These are phyloP conservation scores for Argynnis bischoffii DNA, from an alignment of 2,888 invertebrate species.

Conservation along the genomic window DNA sequence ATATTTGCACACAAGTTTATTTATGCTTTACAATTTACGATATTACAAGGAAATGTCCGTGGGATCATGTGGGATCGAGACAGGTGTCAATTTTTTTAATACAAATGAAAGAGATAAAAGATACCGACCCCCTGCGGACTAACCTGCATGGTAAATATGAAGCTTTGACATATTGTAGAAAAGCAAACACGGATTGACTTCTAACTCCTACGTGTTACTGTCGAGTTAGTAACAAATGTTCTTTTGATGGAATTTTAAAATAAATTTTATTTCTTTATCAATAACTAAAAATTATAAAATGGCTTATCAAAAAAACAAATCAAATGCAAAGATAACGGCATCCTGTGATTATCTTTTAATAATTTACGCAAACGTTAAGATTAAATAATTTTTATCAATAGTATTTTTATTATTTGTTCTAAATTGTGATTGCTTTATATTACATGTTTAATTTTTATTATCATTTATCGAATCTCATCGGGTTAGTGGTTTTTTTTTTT, in stretches of 20 bases:
- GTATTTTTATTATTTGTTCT: too few species aligned
- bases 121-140: conserved; percentile 42
- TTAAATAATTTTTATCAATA: too few species aligned
- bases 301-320: neutral
- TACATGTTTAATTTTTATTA: too few species aligned
- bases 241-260: neutral
- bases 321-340: neutral
- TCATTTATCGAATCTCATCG: too few species aligned
- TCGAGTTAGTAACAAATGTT: conserved; percentile 27
- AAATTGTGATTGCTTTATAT: too few species aligned
- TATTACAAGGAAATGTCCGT: conserved; percentile 43
- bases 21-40: conserved; percentile 42
- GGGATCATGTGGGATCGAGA: conserved; percentile 44
- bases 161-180: conserved; percentile 48
- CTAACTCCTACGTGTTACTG: conserved; percentile 35
- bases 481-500: too few species aligned
- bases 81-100: conserved; percentile 52
- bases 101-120: conserved; percentile 43
- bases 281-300: neutral
- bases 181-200: conserved; percentile 47
- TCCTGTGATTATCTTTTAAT: too few species aligned
- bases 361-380: too few species aligned
- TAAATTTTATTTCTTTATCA: too few species aligned
- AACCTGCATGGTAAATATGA: conserved; percentile 41
- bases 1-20: conserved; percentile 43